phyloP scores from a whole-genome alignment of 2,888 invertebrate species.

The Polydesmus complanatus region DNA sequence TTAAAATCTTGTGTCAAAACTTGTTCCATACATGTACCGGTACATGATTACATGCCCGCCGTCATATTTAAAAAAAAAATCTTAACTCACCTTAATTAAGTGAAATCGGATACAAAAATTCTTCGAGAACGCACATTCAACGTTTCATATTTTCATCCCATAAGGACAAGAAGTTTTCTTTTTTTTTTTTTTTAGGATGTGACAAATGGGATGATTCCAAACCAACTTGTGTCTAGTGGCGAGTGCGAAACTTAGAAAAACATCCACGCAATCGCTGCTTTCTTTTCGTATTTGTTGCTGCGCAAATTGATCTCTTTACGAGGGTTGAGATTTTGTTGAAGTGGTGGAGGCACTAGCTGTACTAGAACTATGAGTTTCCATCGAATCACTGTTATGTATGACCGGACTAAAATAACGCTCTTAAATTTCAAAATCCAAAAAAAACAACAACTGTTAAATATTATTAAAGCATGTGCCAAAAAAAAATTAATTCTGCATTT shows the following conservation, averaged over 20 bases:
- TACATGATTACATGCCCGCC: no score
- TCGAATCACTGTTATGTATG: slow-evolving; percentile 40
- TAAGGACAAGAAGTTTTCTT: no score
- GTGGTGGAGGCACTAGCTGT: slow-evolving; percentile 16
- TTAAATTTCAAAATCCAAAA: slow-evolving; percentile 23
- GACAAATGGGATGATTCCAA: neutral
- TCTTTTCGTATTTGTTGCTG: neutral
- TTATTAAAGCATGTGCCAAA: neutral
- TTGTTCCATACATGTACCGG: no score
- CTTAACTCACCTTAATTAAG: neutral
- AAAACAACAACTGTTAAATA: neutral
- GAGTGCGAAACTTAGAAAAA: neutral
- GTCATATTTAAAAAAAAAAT: no score
- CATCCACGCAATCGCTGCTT: neutral
- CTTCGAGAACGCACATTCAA: neutral
- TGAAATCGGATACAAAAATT: neutral
- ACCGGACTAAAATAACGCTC: slow-evolving; percentile 44
- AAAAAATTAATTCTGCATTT: slow-evolving; percentile 22
- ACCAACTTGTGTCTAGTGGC: neutral
- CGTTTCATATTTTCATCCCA: neutral
- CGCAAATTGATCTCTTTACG: slow-evolving; percentile 9
- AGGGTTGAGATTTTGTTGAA: slow-evolving; percentile 19
- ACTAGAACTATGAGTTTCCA: slow-evolving; percentile 28
- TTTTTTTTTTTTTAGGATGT: no score
- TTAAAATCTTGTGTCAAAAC: no score